Evolutionary conservation across 1,140 invertebrate species (phyloP), one percentile per base, ranked within the genome.

Genomic region (Drosophila saltans): DNA sequence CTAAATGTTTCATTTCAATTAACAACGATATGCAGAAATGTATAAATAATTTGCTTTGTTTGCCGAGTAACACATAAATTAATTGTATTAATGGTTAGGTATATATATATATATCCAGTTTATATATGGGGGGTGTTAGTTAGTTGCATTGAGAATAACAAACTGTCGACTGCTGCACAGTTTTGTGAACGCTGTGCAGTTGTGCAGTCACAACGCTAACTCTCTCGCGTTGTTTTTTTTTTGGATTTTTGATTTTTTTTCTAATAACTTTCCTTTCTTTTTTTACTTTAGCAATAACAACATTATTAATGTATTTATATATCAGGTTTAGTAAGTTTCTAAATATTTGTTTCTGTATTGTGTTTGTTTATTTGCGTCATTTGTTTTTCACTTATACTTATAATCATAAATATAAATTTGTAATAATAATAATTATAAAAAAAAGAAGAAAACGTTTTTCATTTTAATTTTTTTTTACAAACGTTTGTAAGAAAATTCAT

Each of bases 291-390:
- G 45, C 45, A 52, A 52, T 52, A 52, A 52, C 45, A 52, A 52
- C 45, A 52, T 16, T 52, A 65, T 78, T 61, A 77, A 45, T 69
- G 43, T 72, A 66, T 78, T 43, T 66, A 63, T 67, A 63, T 68
- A 65, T 72, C 52, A 52, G 66, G 63, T 67, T 70, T 73, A 36
- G 58, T 40, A 55, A 16, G 55, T 67, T 74, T 65, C 45, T 52
- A 52, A 52, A 10, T 52, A 52, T 72, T 72, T 64, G 61, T 64
- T 83, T 61, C 76, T 75, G 68, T 77, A 78, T 72, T 86, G 83
- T 67, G 84, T 86, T 80, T 89, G 85, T 88, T 88, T 88, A 88
- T 88, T 89, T 89, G 80, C 80, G 77, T 88, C 79, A 80, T 88
- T 78, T 69, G 61, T 66, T 60, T 66, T 73, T 88, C 80, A 85